Conservation (phyloP, 2,888 invertebrate species). For the Lottia gigantea region DNA sequence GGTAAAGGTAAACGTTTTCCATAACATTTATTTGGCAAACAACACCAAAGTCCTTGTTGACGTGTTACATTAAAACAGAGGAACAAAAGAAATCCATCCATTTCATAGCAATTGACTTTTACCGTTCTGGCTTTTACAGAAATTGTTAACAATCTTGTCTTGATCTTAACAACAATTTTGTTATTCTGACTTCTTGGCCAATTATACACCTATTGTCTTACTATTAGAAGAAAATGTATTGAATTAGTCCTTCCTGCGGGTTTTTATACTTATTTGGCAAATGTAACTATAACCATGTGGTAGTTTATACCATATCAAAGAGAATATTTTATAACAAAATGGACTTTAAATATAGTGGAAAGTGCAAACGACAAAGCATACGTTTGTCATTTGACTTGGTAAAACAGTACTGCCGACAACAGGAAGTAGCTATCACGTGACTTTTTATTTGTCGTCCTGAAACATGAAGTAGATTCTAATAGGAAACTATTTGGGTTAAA, state of each 20-base stretch:
- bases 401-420: slow-evolving; percentile 2
- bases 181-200: background rate
- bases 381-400: slow-evolving; percentile 1
- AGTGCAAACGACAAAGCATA: slow-evolving; percentile 6
- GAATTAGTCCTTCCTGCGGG: background rate
- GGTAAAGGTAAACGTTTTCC: no score
- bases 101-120: no score
- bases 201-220: background rate
- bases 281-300: background rate
- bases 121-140: no score
- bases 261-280: background rate
- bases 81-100: no score
- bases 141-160: no score
- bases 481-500: slow-evolving; percentile 7
- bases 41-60: no score
- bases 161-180: background rate
- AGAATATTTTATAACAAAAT: slow-evolving; percentile 5
- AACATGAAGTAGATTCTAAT: background rate
- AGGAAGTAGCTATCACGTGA: slow-evolving; percentile 4
- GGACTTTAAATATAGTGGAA: background rate
- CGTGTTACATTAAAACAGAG: no score
- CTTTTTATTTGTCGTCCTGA: background rate
- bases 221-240: background rate
- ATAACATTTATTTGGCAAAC: no score
- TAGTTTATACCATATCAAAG: background rate